These are phyloP conservation scores for Rhinoraja longicauda DNA, from an alignment of 2,797 vertebrate genomes.

Conservation along the genomic window DNA sequence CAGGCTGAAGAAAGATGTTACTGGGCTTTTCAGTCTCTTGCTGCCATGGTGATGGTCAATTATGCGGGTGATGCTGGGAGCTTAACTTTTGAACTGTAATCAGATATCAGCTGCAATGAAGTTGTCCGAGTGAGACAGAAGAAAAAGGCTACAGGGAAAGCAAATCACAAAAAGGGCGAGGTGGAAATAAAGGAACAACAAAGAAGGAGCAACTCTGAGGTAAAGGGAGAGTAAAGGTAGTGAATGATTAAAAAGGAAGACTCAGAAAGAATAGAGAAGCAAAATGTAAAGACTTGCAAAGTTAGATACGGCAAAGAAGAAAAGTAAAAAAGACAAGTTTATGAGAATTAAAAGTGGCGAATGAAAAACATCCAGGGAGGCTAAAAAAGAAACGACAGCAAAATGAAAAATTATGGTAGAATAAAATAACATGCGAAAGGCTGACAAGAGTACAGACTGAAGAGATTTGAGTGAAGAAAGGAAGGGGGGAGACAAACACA, in stretches of 20 bases:
- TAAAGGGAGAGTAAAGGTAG: background rate
- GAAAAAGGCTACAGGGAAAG: background rate
- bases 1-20: background rate
- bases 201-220: background rate
- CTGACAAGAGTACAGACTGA: background rate
- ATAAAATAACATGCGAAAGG: background rate
- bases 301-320: background rate
- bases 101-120: constrained; percentile 36
- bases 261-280: background rate
- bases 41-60: constrained; percentile 43
- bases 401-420: background rate
- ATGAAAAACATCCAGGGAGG: background rate
- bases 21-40: constrained; percentile 38
- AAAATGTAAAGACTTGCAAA: fast-evolving
- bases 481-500: background rate
- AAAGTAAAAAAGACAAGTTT: background rate
- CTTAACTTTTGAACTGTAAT: constrained; percentile 41
- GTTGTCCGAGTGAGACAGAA: background rate
- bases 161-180: background rate
- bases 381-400: background rate
- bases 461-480: background rate
- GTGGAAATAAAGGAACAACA: background rate
- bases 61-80: constrained; percentile 32
- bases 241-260: too few species aligned
- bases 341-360: background rate